Conservation (phyloP, 2,888 invertebrate genomes). For the Melanchra persicariae region DNA sequence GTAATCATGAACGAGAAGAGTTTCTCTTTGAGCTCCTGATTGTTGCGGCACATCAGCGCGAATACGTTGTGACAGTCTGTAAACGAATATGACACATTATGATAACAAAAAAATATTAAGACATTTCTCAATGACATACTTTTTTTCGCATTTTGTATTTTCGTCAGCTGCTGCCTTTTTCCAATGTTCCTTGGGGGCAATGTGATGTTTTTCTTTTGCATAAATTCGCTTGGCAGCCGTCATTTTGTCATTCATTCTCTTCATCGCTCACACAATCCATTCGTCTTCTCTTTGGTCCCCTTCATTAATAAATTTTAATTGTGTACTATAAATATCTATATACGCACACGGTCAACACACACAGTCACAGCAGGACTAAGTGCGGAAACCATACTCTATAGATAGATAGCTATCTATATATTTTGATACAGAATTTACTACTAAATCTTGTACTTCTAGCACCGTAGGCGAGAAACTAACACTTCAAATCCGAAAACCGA, state of each 20-base stretch:
- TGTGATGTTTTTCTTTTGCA: not conserved
- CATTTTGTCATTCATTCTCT: not conserved
- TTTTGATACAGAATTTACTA: too few species aligned
- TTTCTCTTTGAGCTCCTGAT: slow-evolving; percentile 96
- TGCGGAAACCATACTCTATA: too few species aligned
- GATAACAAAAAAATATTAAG: not conserved
- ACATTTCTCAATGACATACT: not conserved
- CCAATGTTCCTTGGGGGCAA: not conserved
- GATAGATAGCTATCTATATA: too few species aligned
- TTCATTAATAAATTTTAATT: too few species aligned
- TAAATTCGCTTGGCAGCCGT: not conserved
- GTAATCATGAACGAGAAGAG: slow-evolving; percentile 96
- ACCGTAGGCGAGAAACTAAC: not conserved
- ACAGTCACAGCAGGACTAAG: too few species aligned
- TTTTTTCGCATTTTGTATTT: not conserved
- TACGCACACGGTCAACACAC: too few species aligned
- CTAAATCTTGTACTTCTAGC: too few species aligned
- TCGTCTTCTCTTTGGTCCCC: too few species aligned
- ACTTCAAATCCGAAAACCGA: not conserved
- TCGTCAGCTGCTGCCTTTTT: not conserved
- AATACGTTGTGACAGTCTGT: slow-evolving; percentile 97
- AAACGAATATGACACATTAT: slow-evolving; percentile 53
- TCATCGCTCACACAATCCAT: too few species aligned
- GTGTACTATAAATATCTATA: too few species aligned
- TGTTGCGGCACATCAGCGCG: slow-evolving; percentile 96